phyloP scores from a whole-genome alignment of 1,140 invertebrate species.

The Radopholus similis region DNA sequence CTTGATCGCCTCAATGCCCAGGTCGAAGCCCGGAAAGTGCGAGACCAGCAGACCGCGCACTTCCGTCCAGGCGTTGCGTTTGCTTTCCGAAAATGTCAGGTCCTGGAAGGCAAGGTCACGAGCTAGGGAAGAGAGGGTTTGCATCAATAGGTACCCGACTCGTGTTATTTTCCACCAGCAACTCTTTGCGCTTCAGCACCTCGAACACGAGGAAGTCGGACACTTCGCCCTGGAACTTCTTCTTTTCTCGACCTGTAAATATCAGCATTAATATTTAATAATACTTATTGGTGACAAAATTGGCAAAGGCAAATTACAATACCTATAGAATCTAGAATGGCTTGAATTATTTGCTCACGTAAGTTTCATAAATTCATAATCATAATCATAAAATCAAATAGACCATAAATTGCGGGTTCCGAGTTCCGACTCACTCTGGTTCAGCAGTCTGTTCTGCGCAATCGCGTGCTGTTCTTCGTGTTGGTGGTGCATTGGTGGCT shows the following conservation, averaged over 20 bases:
- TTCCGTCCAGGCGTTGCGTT: constrained; percentile 39
- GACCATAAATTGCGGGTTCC: not conserved
- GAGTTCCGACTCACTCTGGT: not conserved
- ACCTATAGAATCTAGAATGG: not conserved
- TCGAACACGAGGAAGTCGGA: constrained; percentile 28
- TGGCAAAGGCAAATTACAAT: too few species aligned
- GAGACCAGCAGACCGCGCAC: constrained; percentile 18
- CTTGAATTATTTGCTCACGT: not conserved
- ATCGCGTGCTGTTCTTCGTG: not conserved
- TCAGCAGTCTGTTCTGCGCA: not conserved
- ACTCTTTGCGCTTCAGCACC: constrained; percentile 27
- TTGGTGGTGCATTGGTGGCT: not conserved
- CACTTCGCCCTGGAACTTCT: constrained; percentile 27
- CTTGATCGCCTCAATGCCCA: constrained; percentile 36
- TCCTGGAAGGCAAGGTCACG: constrained; percentile 1
- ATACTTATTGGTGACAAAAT: not conserved
- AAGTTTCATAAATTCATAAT: not conserved
- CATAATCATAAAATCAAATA: not conserved
- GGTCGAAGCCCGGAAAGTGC: constrained; percentile 20
- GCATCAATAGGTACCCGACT: constrained; percentile 12
- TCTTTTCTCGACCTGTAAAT: constrained; percentile 32
- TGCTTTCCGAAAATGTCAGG: constrained; percentile 32
- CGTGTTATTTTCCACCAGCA: constrained; percentile 32
- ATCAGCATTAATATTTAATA: not conserved
- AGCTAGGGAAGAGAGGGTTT: not conserved